Base-by-base conservation (phyloP, 2,113 vertebrate genomes). In the Nestor notabilis region DNA sequence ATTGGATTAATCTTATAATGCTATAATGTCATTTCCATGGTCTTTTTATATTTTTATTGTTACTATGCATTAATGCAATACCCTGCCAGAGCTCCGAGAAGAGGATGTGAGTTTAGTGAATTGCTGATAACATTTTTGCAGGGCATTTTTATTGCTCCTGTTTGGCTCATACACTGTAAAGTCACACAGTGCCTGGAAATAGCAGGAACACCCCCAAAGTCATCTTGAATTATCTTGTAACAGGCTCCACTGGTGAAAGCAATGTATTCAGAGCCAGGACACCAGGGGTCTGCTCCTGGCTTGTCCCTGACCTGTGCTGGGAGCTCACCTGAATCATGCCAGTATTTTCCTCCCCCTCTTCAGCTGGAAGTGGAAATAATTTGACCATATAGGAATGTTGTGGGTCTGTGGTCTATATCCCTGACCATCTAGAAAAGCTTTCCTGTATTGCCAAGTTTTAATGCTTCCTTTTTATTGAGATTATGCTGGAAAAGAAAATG, bases 1-100 rank as follows among this genome's bases (percentile, higher is more conserved):
- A 97, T 97, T 95, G 95, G 96, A 97, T 97, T 98, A 98, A 96
- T 97, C 89, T 93, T 96, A 95, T 97, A 97, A 97, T 97, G 89
- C 96, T 86, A 76, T 97, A 97, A 97, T 96, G 94, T 95, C 19
- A 97, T 98, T 97, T 97, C 80, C 97, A 97, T 95, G 96, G 94
- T 96, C 93, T 93, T 94, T 95, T 97, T 91, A 87, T 92, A 87
- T 95, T 96, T 96, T 94, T 95, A 97, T 96, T 98, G 96, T 97
- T 95, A 92, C 74, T 83, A 66, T 93, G 92, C 80, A 96, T 97
- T 97, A 97, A 94, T 93, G 95, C 90, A 97, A 87, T 95, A 95
- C 27, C 80, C 65, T 80, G 92, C 49, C 87, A 94, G 64, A 94
- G 95, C 93, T 95, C 55, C 29, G 29, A 93, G 82, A 90, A 89